Percentiles rank a stretch among this genome's conserved stretches.
Evolutionary conservation across 2,888 invertebrate genomes (phyloP).

Genomic region (Selenia dentaria): DNA sequence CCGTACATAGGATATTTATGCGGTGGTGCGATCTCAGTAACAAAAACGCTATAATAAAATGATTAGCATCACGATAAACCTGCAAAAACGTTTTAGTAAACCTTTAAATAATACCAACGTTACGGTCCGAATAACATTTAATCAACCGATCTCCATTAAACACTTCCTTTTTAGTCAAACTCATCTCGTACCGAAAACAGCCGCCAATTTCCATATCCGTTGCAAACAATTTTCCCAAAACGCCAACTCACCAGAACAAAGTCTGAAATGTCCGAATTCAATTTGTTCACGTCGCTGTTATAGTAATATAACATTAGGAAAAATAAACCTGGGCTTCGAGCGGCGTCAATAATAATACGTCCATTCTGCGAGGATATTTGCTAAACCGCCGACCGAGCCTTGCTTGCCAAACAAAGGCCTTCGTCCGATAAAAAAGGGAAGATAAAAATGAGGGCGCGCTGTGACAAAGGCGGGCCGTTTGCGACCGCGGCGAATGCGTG

Average conservation of each 20-base stretch:
- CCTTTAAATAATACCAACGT: too few species aligned
- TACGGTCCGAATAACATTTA: too few species aligned
- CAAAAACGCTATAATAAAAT: too few species aligned
- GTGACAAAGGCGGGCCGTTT: constrained; percentile 40
- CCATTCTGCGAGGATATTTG: constrained; percentile 50
- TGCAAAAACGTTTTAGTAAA: too few species aligned
- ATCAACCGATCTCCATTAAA: background rate
- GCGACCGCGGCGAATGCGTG: constrained; percentile 41
- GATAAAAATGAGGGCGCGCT: constrained; percentile 31
- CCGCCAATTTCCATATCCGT: constrained; percentile 20
- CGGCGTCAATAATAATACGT: constrained; percentile 39
- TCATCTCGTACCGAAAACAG: constrained; percentile 13
- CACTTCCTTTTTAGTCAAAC: constrained; percentile 7
- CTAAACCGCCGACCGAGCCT: constrained; percentile 46
- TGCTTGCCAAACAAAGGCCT: constrained; percentile 45
- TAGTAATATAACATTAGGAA: constrained; percentile 40
- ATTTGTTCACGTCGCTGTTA: constrained; percentile 28
- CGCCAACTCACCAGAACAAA: constrained; percentile 13
- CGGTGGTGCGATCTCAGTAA: too few species aligned
- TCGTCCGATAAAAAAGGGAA: constrained; percentile 39
- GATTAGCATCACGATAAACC: too few species aligned
- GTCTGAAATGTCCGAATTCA: constrained; percentile 36
- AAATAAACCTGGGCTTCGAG: constrained; percentile 33
- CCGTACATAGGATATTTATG: too few species aligned
- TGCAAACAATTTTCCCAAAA: constrained; percentile 10